A percentile compares a stretch with the other conserved stretches of the same genome.
Evolutionary conservation across 1,140 invertebrate species (phyloP).

Genomic region (Heliconius nattereri): DNA sequence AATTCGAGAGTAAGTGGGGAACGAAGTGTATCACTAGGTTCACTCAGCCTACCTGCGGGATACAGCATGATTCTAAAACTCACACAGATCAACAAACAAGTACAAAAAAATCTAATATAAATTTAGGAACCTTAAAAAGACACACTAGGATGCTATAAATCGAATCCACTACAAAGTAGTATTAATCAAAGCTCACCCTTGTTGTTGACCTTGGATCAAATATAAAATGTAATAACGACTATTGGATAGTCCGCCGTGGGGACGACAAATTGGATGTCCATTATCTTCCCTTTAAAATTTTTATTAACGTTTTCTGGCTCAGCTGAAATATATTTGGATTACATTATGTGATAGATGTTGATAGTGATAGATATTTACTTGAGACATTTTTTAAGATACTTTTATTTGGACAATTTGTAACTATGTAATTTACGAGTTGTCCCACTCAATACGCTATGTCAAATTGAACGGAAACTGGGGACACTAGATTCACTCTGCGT

Average conservation of each 20-base stretch:
- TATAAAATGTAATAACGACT: slow-evolving; percentile 11
- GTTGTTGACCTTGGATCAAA: slow-evolving; percentile 3
- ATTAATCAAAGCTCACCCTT: slow-evolving; percentile 13
- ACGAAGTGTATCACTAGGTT: too few relatives aligned
- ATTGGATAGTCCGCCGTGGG: slow-evolving; percentile 3
- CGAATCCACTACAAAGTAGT: background rate
- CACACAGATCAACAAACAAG: background rate
- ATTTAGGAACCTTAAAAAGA: background rate
- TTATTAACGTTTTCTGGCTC: background rate
- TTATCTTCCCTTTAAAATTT: background rate
- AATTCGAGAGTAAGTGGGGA: too few relatives aligned
- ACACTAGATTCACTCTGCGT: too few relatives aligned
- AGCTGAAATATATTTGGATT: background rate
- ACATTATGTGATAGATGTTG: background rate
- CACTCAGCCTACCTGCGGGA: background rate
- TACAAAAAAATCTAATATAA: background rate
- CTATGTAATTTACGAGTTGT: too few relatives aligned
- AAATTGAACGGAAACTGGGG: too few relatives aligned
- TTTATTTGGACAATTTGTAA: too few relatives aligned
- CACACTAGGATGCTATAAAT: background rate
- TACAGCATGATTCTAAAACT: too few relatives aligned
- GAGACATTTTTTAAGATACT: background rate
- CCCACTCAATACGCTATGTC: too few relatives aligned
- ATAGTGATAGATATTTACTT: background rate
- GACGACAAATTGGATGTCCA: background rate